Conservation (phyloP, 2,113 vertebrate genomes). For the Salminus brasiliensis region DNA sequence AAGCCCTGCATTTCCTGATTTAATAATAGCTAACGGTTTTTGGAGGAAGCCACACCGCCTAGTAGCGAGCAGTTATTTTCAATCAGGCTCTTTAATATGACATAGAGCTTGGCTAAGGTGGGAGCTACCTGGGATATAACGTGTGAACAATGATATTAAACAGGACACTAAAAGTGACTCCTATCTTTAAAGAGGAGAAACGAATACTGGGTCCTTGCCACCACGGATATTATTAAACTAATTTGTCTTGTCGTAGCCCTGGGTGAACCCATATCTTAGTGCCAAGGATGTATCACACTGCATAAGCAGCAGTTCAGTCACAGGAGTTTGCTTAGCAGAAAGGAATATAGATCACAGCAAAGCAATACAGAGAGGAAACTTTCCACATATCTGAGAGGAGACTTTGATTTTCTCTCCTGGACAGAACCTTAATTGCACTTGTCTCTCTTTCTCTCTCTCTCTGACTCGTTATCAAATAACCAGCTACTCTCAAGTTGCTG, state of each 20-base stretch:
- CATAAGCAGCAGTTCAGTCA: slow-evolving; percentile 27
- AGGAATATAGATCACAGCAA: slow-evolving; percentile 37
- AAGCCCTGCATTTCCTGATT: not conserved
- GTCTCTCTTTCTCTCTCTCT: slow-evolving; percentile 16
- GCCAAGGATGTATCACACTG: slow-evolving; percentile 34
- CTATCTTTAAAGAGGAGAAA: slow-evolving; percentile 18
- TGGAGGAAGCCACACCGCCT: not conserved
- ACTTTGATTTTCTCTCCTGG: slow-evolving; percentile 24
- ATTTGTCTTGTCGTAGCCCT: slow-evolving; percentile 48
- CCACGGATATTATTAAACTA: slow-evolving; percentile 51
- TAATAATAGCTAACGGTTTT: slow-evolving; percentile 8
- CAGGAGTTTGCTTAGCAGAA: slow-evolving; percentile 19
- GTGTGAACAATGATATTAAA: slow-evolving; percentile 37
- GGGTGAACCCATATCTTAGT: slow-evolving; percentile 15
- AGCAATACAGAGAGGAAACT: not conserved
- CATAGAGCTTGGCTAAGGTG: not conserved
- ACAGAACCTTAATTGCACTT: slow-evolving; percentile 15
- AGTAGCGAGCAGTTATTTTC: not conserved
- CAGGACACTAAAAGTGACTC: slow-evolving; percentile 42
- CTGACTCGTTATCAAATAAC: slow-evolving; percentile 7
- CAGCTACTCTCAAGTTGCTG: slow-evolving; percentile 28
- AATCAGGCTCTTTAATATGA: slow-evolving; percentile 2
- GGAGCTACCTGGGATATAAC: not conserved
- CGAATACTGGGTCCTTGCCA: slow-evolving; percentile 24
- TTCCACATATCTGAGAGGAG: slow-evolving; percentile 22